Conservation (phyloP, 2,113 vertebrate genomes). For the Tenebrosternarchus preto region DNA sequence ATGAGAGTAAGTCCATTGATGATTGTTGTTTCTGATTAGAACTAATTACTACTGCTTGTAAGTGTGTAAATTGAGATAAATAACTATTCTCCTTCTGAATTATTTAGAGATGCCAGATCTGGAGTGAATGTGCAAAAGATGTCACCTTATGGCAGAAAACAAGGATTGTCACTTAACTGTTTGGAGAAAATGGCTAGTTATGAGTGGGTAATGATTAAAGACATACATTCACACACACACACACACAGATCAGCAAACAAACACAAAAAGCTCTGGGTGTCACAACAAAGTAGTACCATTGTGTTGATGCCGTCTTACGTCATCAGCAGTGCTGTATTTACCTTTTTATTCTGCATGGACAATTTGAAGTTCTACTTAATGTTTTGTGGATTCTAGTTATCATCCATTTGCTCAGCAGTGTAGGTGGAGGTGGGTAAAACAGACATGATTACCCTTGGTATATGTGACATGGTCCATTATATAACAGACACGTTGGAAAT, state of each 20-base stretch:
- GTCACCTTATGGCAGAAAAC: slow-evolving; percentile 54
- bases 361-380: slow-evolving; percentile 67
- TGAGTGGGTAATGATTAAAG: slow-evolving; percentile 80
- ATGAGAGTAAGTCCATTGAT: slow-evolving; percentile 82
- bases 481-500: slow-evolving; percentile 58
- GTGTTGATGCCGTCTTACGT: slow-evolving; percentile 61
- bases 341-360: slow-evolving; percentile 76
- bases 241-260: slow-evolving; percentile 61
- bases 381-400: slow-evolving; percentile 60
- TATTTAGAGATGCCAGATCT: slow-evolving; percentile 89
- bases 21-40: neutral
- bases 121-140: slow-evolving; percentile 78
- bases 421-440: slow-evolving; percentile 51
- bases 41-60: neutral
- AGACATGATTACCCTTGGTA: slow-evolving; percentile 53
- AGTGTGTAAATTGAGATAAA: neutral
- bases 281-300: slow-evolving; percentile 37
- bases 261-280: slow-evolving; percentile 42
- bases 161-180: slow-evolving; percentile 74
- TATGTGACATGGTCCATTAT: slow-evolving; percentile 56
- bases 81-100: neutral
- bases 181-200: slow-evolving; percentile 70
- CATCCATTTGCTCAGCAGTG: slow-evolving; percentile 65
- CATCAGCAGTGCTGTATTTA: slow-evolving; percentile 66
- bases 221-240: slow-evolving; percentile 51